phyloP scores from a whole-genome alignment of 2,888 invertebrate species.

The Euspilapteryx auroguttella region DNA sequence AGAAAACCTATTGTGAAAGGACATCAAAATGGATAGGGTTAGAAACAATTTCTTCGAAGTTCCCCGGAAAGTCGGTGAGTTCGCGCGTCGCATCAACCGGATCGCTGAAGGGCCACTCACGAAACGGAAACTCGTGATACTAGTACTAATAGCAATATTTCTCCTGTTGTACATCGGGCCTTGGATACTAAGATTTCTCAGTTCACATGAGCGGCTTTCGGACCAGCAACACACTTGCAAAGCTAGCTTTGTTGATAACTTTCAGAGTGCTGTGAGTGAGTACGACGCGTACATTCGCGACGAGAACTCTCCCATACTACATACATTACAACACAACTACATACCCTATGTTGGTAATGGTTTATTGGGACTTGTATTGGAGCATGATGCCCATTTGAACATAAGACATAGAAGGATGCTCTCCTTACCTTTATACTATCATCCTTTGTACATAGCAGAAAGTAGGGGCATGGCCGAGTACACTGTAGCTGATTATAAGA shows the following conservation, averaged over 20 bases:
- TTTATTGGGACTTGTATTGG: slow-evolving; percentile 65
- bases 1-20: not conserved
- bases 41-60: slow-evolving; percentile 31
- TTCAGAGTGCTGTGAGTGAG: slow-evolving; percentile 61
- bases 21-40: slow-evolving; percentile 36
- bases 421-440: slow-evolving; percentile 66
- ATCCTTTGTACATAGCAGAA: slow-evolving; percentile 64
- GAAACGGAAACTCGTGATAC: slow-evolving; percentile 46
- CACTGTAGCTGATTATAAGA: slow-evolving; percentile 69
- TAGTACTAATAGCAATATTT: slow-evolving; percentile 56
- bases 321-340: slow-evolving; percentile 58
- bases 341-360: slow-evolving; percentile 80
- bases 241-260: slow-evolving; percentile 64
- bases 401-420: slow-evolving; percentile 69
- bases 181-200: slow-evolving; percentile 64
- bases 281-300: slow-evolving; percentile 68
- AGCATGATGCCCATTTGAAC: slow-evolving; percentile 65
- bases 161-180: slow-evolving; percentile 69
- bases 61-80: slow-evolving; percentile 44
- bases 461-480: slow-evolving; percentile 64
- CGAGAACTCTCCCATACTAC: slow-evolving; percentile 53
- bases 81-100: slow-evolving; percentile 42
- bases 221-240: slow-evolving; percentile 65
- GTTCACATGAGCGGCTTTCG: slow-evolving; percentile 34
- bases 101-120: slow-evolving; percentile 48